Evolutionary conservation across 2,113 vertebrate species (phyloP), one percentile per base, ranked within the genome.

Genomic region (Coptodon bakossiorum): DNA sequence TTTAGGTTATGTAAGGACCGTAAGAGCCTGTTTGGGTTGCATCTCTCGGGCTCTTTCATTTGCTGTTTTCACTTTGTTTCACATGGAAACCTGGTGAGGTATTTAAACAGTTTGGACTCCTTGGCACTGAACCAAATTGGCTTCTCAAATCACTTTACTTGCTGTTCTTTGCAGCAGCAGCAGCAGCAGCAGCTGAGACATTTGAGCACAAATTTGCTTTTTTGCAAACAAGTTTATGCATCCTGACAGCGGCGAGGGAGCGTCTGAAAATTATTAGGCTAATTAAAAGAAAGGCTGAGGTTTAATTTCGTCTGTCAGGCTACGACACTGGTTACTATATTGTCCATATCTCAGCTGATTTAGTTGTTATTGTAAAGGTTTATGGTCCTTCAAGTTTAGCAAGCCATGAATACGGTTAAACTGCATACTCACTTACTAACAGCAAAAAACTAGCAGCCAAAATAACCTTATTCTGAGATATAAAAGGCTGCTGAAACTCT

Each of bases 1-100:
- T 92, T 73, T 84, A 81, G 90, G 81, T 89, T 87, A 91, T 83
- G 76, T 89, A 90, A 90, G 90, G 85, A 61, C 85, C 57, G 54
- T 13, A 17, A 81, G 88, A 88, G 81, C 63, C 27, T 59, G 88
- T 86, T 91, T 89, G 81, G 66, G 78, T 61, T 92, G 79, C 53
- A 59, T 61, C 81, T 83, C 56, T 50, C 16, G 24, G 82, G 13
- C 80, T 88, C 40, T 85, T 89, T 90, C 68, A 83, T 87, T 85
- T 80, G 9, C 76, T 40, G 73, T 36, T 91, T 88, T 86, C 79
- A 79, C n/a, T 82, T 84, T 84, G 78, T 84, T 89, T 89, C 80
- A 78, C 12, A 54, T 48, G 80, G 31, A 85, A 88, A 84, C 73
- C 43, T n/a, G 34, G 27, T 5, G 38, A 84, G 14, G 81, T 81